Evolutionary conservation across 2,113 vertebrate species (phyloP), one percentile per base, ranked within the genome.

Genomic region (Myanophis thanlyinensis): DNA sequence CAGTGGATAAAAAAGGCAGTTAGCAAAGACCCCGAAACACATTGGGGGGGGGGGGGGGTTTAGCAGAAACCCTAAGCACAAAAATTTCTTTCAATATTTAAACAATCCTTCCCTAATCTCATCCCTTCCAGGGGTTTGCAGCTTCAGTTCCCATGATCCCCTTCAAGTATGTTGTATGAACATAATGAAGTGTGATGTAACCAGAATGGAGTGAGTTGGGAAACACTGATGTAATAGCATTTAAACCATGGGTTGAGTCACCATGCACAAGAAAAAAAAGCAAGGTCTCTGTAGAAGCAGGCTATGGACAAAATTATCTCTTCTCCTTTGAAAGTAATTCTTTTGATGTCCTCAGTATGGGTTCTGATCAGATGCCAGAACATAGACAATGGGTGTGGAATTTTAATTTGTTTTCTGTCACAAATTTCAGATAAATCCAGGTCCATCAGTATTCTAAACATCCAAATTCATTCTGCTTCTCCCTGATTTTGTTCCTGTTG

Each of bases 381-480:
- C 23, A 23, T 9, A 91, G 23, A 52, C n/a, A 67, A 48, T 8
- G 13, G n/a, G 44, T 40, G 13, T 87, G 25, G 25, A 30, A 27
- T 87, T 87, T 30, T 25, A 87, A 49, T 48, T 47, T 87, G 85
- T 87, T 47, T 87, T 8, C n/a, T 40, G 35, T 80, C 35, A 80
- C 67, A 40, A 13, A 87, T 49, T 86, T 48, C 85, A 86, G 23
- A 47, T 27, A 48, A 46, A 53, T 35, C 93, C 93, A 96, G 94
- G 62, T 93, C 97, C 95, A 96, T 98, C 98, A 98, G 98, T 95
- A 92, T 85, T 93, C 93, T 30, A 92, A 94, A 92, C 51, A 86
- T 8, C 48, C 92, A 80, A 3, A 97, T 88, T 97, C 97, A 97
- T 44, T 95, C 59, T 40, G 47, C 51, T 59, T 8, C 85, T 91